Conservation (phyloP, 2,888 invertebrate genomes). For the Xanthorhoe spadicearia region DNA sequence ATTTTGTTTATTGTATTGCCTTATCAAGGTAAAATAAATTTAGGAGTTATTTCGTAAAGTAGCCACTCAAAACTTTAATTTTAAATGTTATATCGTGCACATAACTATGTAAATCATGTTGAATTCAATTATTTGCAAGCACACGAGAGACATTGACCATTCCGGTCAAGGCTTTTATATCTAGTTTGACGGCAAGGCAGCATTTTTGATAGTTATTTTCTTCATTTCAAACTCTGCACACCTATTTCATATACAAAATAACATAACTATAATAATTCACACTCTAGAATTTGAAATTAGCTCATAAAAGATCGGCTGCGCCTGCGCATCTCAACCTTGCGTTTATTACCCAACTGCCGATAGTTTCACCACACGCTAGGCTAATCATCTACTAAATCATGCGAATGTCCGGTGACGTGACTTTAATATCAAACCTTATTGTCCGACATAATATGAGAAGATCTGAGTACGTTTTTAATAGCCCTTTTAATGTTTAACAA, state of each 20-base stretch:
- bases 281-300: not conserved
- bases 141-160: constrained; percentile 32
- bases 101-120: not conserved
- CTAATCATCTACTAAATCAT: constrained; percentile 9
- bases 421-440: not conserved
- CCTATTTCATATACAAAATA: too few relatives aligned
- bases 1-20: too few relatives aligned
- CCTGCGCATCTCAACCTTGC: constrained; percentile 11
- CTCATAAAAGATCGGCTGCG: not conserved
- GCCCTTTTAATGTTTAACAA: too few relatives aligned
- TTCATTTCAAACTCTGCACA: not conserved
- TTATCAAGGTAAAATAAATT: not conserved
- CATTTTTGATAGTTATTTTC: constrained; percentile 12
- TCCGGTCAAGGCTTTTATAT: constrained; percentile 37
- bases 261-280: not conserved
- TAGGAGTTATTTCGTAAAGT: not conserved
- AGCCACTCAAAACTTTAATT: too few relatives aligned
- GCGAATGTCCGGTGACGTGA: not conserved
- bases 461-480: too few relatives aligned
- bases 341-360: constrained; percentile 17
- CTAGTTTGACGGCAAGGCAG: constrained; percentile 26
- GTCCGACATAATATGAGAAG: not conserved
- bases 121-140: constrained; percentile 12
- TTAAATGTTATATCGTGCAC: not conserved
- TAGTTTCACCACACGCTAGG: constrained; percentile 14